phyloP scores from a whole-genome alignment of 2,888 invertebrate species.

The Agrotis exclamationis region DNA sequence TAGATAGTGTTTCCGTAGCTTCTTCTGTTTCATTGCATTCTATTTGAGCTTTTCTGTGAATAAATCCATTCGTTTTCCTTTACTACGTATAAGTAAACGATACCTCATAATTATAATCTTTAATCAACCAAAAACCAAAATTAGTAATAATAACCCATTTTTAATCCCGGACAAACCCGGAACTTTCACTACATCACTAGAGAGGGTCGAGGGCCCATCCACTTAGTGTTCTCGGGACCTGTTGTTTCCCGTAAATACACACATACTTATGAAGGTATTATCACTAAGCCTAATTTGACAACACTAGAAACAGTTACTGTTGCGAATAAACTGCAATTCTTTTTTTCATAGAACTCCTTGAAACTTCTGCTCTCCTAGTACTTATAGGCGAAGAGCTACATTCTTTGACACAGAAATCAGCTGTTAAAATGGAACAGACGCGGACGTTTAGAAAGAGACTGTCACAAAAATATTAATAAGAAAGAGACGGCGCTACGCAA shows the following conservation, averaged over 20 bases:
- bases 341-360: background rate
- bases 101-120: too few species aligned
- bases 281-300: constrained; percentile 45
- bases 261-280: constrained; percentile 56
- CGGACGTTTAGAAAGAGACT: background rate
- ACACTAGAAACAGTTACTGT: constrained; percentile 1
- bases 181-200: constrained; percentile 43
- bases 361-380: constrained; percentile 19
- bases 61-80: too few species aligned
- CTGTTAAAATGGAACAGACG: background rate
- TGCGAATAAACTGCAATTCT: background rate
- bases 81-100: too few species aligned
- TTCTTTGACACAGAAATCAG: background rate
- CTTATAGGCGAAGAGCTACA: background rate
- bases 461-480: background rate
- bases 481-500: background rate
- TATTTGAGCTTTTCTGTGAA: background rate
- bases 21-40: background rate
- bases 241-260: constrained; percentile 61
- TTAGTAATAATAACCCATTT: background rate
- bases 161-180: background rate
- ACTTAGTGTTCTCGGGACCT: constrained; percentile 64
- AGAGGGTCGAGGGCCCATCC: constrained; percentile 53
- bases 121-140: background rate
- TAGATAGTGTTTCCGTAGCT: constrained; percentile 15